Percentiles rank a stretch among this genome's conserved stretches.
phyloP scores from a whole-genome alignment of 1,140 invertebrate genomes.

The Drosophila rufa region DNA sequence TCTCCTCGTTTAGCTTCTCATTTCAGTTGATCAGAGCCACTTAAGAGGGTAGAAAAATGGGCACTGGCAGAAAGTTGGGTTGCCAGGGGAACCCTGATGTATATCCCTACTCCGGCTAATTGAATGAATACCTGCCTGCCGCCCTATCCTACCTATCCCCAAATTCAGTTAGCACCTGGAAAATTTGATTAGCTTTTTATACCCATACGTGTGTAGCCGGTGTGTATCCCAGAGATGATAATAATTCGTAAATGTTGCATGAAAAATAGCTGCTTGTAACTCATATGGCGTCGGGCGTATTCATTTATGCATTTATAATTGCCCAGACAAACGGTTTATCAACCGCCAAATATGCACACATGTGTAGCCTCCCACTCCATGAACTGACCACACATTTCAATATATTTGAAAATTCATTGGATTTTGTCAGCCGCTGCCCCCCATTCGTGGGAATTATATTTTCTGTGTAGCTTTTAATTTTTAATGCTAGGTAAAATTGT shows the following conservation, averaged over 20 bases:
- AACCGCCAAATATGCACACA: conserved; percentile 23
- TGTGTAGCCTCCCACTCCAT: neutral
- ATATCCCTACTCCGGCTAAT: conserved; percentile 75
- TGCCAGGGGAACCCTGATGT: conserved; percentile 53
- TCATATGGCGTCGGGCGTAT: conserved; percentile 26
- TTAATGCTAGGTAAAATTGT: conserved; percentile 49
- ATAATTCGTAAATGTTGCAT: conserved; percentile 43
- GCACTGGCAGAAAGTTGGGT: conserved; percentile 3
- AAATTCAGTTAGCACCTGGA: conserved; percentile 46
- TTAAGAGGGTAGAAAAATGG: conserved; percentile 11
- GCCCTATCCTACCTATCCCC: too few species aligned
- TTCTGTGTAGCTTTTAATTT: conserved; percentile 46
- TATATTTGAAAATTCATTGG: conserved; percentile 70
- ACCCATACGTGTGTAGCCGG: neutral
- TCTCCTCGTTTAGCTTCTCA: conserved; percentile 12
- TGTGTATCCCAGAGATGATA: conserved; percentile 13
- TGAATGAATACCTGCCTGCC: conserved; percentile 48
- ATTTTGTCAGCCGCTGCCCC: conserved; percentile 24
- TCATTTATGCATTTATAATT: conserved; percentile 61
- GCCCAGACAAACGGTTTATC: conserved; percentile 45
- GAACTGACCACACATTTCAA: conserved; percentile 44
- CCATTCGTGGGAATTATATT: conserved; percentile 23
- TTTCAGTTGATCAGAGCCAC: conserved; percentile 24
- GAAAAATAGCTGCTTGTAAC: conserved; percentile 37
- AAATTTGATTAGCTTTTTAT: conserved; percentile 43